Conservation (phyloP, 2,797 vertebrate genomes). For the Chiloscyllium punctatum region DNA sequence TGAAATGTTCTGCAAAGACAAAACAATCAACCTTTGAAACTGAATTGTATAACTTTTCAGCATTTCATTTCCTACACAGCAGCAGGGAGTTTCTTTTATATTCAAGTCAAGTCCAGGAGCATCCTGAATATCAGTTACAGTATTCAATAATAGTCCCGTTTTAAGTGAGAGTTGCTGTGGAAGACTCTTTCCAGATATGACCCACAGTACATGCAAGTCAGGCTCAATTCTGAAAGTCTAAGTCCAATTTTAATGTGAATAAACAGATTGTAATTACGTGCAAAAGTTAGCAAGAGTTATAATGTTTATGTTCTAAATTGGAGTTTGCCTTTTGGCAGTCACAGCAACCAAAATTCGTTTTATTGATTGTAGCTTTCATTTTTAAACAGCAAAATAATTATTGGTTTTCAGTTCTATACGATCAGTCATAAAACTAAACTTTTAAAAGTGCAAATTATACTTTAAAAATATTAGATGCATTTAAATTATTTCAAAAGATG, state of each 20-base stretch:
- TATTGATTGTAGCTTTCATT: not conserved
- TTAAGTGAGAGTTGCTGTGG: not conserved
- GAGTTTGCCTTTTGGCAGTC: not conserved
- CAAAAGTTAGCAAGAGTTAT: not conserved
- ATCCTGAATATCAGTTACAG: not conserved
- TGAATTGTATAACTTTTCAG: not conserved
- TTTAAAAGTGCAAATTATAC: not conserved
- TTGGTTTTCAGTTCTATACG: not conserved
- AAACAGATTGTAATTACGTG: not conserved
- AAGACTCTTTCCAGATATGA: not conserved
- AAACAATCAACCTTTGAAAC: not conserved
- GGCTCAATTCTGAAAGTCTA: not conserved
- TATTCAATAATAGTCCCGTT: not conserved
- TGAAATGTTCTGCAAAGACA: not conserved
- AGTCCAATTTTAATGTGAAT: not conserved
- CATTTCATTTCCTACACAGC: not conserved
- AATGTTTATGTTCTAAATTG: not conserved
- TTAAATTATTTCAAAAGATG: not conserved
- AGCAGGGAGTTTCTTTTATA: not conserved
- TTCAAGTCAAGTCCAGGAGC: no score
- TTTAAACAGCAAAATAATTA: not conserved
- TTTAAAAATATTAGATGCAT: not conserved
- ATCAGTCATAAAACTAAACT: not conserved
- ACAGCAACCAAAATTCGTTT: not conserved
- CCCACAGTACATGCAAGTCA: not conserved